Conservation (phyloP, 2,888 invertebrate genomes). For the Drymonia ruficornis region DNA sequence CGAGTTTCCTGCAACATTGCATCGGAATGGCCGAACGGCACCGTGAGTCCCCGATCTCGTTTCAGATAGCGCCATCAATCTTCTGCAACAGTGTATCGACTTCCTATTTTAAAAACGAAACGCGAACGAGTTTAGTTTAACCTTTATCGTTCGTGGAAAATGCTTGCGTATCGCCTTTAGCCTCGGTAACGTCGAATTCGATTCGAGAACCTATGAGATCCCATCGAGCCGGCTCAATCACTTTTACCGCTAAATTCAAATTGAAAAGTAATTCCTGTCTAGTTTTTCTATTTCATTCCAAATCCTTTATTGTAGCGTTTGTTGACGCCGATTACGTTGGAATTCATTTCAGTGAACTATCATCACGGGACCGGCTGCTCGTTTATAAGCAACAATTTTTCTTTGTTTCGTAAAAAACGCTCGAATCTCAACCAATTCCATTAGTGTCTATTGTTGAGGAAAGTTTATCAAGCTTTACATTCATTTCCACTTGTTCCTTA, state of each 20-base stretch:
- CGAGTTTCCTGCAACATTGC: constrained; percentile 51
- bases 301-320: constrained; percentile 18
- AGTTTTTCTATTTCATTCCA: constrained; percentile 28
- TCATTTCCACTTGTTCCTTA: constrained; percentile 51
- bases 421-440: constrained; percentile 55
- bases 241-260: constrained; percentile 25
- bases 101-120: constrained; percentile 57
- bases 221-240: constrained; percentile 39
- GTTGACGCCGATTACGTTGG: constrained; percentile 18
- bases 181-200: constrained; percentile 34
- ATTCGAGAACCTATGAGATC: constrained; percentile 33
- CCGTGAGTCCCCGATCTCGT: constrained; percentile 70
- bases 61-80: constrained; percentile 78
- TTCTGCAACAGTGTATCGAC: constrained; percentile 70
- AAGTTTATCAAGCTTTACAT: constrained; percentile 58
- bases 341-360: constrained; percentile 33
- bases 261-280: constrained; percentile 23
- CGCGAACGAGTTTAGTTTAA: constrained; percentile 48
- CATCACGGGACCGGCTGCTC: constrained; percentile 24
- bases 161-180: constrained; percentile 40
- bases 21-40: constrained; percentile 43
- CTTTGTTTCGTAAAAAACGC: constrained; percentile 48
- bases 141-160: constrained; percentile 48
- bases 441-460: constrained; percentile 51
- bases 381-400: constrained; percentile 40